Percentiles rank a stretch among this genome's conserved stretches.
These are phyloP conservation scores for Regulus satrapa DNA, from an alignment of 2,113 vertebrate species.

Conservation along the genomic window DNA sequence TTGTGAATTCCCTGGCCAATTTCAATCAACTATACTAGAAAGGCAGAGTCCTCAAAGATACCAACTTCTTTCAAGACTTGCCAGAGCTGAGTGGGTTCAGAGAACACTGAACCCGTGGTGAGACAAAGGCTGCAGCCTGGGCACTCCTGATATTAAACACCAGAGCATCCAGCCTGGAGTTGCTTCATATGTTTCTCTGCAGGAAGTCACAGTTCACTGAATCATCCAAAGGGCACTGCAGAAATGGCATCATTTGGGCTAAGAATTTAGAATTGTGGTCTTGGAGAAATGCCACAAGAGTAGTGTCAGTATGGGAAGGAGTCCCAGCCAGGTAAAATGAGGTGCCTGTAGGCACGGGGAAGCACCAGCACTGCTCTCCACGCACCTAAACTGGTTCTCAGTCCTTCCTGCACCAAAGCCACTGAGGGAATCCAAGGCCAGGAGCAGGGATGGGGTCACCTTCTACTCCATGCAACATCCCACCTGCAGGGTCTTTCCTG, in stretches of 20 bases:
- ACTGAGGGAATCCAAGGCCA: neutral
- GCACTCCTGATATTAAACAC: neutral
- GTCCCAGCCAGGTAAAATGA: neutral
- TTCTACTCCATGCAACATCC: neutral
- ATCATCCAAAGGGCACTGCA: fast-evolving
- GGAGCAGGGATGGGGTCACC: neutral
- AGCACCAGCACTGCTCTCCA: neutral
- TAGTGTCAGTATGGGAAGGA: neutral
- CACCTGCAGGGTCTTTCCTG: neutral
- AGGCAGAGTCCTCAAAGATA: neutral
- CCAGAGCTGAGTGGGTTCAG: neutral
- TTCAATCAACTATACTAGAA: conserved; percentile 5
- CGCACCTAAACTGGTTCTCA: neutral
- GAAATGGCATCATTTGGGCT: neutral
- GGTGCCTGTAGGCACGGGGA: neutral
- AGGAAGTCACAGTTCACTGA: neutral
- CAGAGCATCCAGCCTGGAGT: neutral
- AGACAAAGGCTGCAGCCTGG: neutral
- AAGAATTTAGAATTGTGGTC: neutral
- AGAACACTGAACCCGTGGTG: neutral
- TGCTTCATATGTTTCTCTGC: neutral
- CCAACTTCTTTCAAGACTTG: neutral
- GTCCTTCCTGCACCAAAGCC: neutral
- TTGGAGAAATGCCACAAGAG: neutral
- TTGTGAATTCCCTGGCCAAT: neutral